Base-by-base conservation (phyloP, 1,140 invertebrate genomes). In the Pachyrhynchus sulphureomaculatus region DNA sequence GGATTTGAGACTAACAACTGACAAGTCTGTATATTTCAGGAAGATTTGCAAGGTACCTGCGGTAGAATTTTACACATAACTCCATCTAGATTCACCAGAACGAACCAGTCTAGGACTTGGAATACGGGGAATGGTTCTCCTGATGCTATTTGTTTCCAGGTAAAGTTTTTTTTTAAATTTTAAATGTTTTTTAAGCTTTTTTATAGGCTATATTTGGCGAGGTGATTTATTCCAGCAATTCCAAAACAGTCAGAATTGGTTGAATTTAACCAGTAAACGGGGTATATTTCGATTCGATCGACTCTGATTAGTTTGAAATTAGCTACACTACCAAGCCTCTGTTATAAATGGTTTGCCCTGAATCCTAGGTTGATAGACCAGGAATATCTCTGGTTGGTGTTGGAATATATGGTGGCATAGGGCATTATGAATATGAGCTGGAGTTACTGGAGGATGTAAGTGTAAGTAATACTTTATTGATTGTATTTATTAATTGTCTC, bases 41-140 rank as follows among this genome's bases (percentile, higher is more conserved):
- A 88, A 55, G 88, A 91, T 64, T 58, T 84, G 26, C 82, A 84
- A 74, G 79, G 79, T 8, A 79, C 78, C 4, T 85, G 84, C 67
- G 85, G 86, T 1, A 77, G 88, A 33, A 84, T 89, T 34, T 80
- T 95, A 62, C 86, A 94, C 41, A 85, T 88, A 33, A 95, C 94
- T 2, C 92, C 93, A 0, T 92, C 89, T 20, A 83, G 96, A 15
- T 98, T 98, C 74, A 90, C 91, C 5, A 85, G 93, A 49, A 89
- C 91, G 8, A 95, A 94, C 76, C 86, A 90, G 69, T 89, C 87
- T 32, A 84, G 92, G 33, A 92, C 92, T 1, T 99, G 96, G 96
- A 97, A 98, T 71, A 96, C 95, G 1, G 95, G 95, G 2, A 96
- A 95, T 77, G 96, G 95, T 26, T 95, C 93, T 18, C 93, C 95